These are phyloP conservation scores for Caloenas nicobarica DNA, from an alignment of 2,113 vertebrate genomes.

Conservation along the genomic window DNA sequence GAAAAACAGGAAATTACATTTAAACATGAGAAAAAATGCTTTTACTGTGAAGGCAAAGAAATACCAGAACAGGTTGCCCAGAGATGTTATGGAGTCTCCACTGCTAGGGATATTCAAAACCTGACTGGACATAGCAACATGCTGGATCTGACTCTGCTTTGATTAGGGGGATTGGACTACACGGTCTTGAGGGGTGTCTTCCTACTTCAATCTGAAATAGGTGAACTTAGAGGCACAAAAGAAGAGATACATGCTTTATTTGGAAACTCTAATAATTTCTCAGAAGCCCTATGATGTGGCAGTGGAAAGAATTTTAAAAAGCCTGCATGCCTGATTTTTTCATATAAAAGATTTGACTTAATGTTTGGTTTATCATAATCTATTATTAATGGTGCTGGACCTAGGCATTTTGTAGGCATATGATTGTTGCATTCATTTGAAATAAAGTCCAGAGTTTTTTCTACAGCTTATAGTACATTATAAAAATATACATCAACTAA, in stretches of 20 bases:
- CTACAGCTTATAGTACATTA: background rate
- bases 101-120: background rate
- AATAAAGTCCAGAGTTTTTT: background rate
- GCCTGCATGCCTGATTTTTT: background rate
- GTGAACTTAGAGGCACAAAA: background rate
- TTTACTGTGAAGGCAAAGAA: background rate
- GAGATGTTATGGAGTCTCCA: background rate
- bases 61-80: background rate
- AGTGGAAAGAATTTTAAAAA: background rate
- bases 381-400: background rate
- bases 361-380: background rate
- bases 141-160: background rate
- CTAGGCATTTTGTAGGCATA: background rate
- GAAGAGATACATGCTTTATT: background rate
- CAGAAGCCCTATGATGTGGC: background rate
- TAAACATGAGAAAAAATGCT: background rate
- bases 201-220: background rate
- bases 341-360: background rate
- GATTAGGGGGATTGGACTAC: background rate
- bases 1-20: background rate
- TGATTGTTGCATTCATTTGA: background rate
- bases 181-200: background rate
- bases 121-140: too few species aligned
- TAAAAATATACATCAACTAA: background rate
- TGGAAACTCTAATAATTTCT: background rate